Evolutionary conservation across 1,140 invertebrate species (phyloP), one percentile per base, ranked within the genome.

Genomic region (Dolichoris vasculosae): DNA sequence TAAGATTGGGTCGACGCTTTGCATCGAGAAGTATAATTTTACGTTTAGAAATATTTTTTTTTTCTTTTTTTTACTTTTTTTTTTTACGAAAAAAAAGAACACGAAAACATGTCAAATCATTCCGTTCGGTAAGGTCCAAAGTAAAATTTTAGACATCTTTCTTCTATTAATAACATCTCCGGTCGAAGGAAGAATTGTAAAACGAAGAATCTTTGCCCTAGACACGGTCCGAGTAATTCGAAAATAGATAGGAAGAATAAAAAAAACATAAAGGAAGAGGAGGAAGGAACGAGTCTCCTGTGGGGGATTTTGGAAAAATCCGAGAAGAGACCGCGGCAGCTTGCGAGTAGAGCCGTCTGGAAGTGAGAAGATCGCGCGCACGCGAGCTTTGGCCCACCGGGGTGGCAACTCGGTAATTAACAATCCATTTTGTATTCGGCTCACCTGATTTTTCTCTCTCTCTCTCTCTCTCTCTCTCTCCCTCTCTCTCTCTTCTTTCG

Each of bases 391-490:
- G 87, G 86, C 40, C 87, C 88, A 88, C 87, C 88, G 87, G 85
- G 86, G 85, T 79, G 86, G 87, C 87, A 85, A 84, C 87, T 88
- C 87, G 84, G 91, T 92, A 92, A 92, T 92, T 92, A 93, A 92
- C 91, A 93, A 93, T 93, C 89, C 91, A 92, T 92, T 93, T 92
- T 91, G 92, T 93, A 92, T 93, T 93, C 90, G 91, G 87, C 91
- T 92, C 90, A 91, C 90, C 90, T 92, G 91, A 91, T 92, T 89
- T 35, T 30, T 51, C 59, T 30, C 15, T 30, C 43, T 83, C 35
- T 55, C 26, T 82, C 46, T 59, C 9, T 40, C 67, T 73, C 71
- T 30, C 8, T 59, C 71, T 30, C 71, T 43, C 73, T 82, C 67
- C 59, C 15, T 35, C 32, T 92, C 89, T 43, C 51, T 59, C 38